A percentile compares a stretch with the other conserved stretches of the same genome.
Evolutionary conservation across 2,888 invertebrate species (phyloP).

Genomic region (Dascillus cervinus): DNA sequence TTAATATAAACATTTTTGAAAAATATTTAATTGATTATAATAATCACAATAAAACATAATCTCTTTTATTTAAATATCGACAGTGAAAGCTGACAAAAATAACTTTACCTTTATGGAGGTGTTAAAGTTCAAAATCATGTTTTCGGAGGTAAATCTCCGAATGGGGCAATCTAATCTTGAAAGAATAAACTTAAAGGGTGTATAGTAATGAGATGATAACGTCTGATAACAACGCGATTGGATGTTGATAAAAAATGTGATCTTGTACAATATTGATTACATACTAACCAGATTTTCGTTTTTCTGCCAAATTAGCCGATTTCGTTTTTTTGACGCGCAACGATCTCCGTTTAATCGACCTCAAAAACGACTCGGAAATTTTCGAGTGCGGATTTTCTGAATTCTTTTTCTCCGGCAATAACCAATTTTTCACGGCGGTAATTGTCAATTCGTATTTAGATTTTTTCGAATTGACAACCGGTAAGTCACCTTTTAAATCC

Average conservation of each 20-base stretch:
- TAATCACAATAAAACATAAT: no score
- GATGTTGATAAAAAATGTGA: neutral
- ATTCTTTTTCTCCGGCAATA: conserved; percentile 47
- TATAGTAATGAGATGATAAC: no score
- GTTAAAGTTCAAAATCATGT: no score
- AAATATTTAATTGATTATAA: no score
- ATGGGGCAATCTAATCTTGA: no score
- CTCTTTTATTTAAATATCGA: no score
- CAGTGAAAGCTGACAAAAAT: no score
- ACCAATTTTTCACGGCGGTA: conserved; percentile 69
- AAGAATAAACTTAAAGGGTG: neutral
- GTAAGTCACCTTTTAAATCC: conserved; percentile 36
- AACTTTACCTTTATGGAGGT: no score
- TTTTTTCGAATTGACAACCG: conserved; percentile 35
- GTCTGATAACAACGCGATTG: no score
- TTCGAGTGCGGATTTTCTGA: conserved; percentile 44
- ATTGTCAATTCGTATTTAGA: conserved; percentile 43
- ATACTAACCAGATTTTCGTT: conserved; percentile 70
- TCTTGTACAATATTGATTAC: no score
- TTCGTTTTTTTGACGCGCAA: conserved; percentile 68
- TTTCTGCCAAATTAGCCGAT: conserved; percentile 65
- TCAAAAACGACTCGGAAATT: conserved; percentile 67
- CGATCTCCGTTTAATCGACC: conserved; percentile 63
- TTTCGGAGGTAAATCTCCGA: no score
- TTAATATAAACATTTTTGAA: no score